Base-by-base conservation (phyloP, 2,797 vertebrate genomes). In the Sebastes cheni region DNA sequence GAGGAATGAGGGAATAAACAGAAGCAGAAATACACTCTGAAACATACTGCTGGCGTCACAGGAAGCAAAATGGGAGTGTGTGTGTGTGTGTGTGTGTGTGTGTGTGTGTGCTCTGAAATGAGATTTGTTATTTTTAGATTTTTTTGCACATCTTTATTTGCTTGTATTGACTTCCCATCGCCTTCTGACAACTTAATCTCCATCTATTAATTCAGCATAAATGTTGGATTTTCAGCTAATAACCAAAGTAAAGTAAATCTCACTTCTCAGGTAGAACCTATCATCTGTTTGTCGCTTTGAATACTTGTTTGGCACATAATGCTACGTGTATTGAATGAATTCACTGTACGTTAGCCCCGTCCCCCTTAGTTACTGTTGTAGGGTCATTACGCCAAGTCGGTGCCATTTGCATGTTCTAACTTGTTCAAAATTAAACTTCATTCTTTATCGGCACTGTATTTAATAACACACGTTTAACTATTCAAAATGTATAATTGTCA, bases 1-100 rank as follows among this genome's bases (percentile, higher is more conserved):
- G 85, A 89, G 71, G 72, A 80, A 85, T 87, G 64, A 77, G 76
- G 85, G 82, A 83, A 88, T 88, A 77, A 92, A 88, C 82, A 89
- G 78, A 80, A 79, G 83, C 56, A 67, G 52, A 80, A 78, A 88
- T 39, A 75, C 52, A 67, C 25, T n/a, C 76, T 80, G 70, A 87
- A 85, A 81, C 78, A 72, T 89, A 86, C 89, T 91, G 88, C 90
- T 86, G 87, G 75, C 74, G 4, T 68, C 61, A 83, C 78, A 85
- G 88, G 86, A 90, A 88, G 83, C 70, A 59, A 74, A 67, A 73
- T 68, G 58, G 14, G n/a, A 59, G 79, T 61, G 16, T 76, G 55
- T 70, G 50, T 23, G 27, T 67, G 60, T 61, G 60, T 67, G 61
- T 61, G 59, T 34, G 58, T 20, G 30, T 32, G 29, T 67, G 60